Conservation (phyloP, 2,888 invertebrate species). For the Rhagonycha fulva region DNA sequence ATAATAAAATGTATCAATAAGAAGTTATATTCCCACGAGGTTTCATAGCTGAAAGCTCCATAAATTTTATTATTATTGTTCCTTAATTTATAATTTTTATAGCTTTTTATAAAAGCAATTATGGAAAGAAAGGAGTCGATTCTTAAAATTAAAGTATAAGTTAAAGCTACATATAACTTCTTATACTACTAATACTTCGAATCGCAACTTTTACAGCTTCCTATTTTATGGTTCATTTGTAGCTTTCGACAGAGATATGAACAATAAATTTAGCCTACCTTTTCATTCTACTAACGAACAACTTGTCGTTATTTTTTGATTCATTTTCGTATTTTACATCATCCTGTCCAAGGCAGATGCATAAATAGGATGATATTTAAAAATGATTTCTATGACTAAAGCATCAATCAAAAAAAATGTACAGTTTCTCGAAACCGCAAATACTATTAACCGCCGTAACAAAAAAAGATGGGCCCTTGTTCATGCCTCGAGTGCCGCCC, state of each 20-base stretch:
- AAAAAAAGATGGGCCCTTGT: conserved; percentile 15
- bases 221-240: conserved; percentile 4
- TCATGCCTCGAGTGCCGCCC: conserved; percentile 27
- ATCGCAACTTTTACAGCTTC: neutral
- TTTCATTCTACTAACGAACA: neutral
- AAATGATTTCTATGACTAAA: neutral
- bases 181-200: conserved; percentile 5
- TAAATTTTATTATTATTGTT: no score
- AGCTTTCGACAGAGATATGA: neutral
- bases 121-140: neutral
- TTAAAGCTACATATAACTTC: neutral
- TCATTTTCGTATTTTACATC: neutral
- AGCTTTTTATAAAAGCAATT: neutral
- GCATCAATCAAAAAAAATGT: neutral
- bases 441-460: neutral
- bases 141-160: neutral
- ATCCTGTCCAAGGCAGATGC: neutral
- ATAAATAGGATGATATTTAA: neutral
- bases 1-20: no score
- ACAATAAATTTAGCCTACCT: neutral
- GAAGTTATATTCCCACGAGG: no score
- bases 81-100: no score
- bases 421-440: neutral
- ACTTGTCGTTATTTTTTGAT: neutral
- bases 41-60: no score